Evolutionary conservation across 2,797 vertebrate species (phyloP).

Genomic region (Sus cebifrons): DNA sequence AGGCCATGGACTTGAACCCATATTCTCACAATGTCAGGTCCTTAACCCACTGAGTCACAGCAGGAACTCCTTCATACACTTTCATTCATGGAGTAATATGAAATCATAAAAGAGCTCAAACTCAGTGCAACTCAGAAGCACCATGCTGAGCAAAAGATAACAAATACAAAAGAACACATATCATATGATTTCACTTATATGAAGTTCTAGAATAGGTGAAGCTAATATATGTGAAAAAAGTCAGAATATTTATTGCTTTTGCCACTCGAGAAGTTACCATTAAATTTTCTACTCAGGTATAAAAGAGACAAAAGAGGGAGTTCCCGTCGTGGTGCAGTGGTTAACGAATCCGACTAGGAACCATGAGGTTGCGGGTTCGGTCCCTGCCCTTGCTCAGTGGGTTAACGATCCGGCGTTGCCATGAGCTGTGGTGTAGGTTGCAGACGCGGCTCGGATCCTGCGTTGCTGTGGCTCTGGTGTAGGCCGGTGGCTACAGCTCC

Average conservation of each 20-base stretch:
- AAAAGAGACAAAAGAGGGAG: background rate
- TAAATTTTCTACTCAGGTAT: background rate
- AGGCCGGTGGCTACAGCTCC: no score
- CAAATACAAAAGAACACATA: background rate
- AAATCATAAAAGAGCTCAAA: background rate
- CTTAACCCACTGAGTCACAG: no score
- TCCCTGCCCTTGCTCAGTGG: no score
- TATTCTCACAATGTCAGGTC: background rate
- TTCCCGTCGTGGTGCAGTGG: no score
- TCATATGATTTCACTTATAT: background rate
- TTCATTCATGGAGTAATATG: background rate
- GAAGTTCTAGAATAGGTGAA: background rate
- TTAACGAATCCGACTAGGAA: no score
- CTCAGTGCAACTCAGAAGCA: background rate
- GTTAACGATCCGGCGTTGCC: no score
- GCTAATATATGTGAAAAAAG: background rate
- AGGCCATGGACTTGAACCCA: no score
- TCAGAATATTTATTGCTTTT: background rate
- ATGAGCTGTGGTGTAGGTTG: no score
- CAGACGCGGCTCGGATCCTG: no score
- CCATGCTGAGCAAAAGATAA: background rate
- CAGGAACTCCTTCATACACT: background rate
- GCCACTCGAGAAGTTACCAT: background rate
- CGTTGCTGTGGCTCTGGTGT: no score
- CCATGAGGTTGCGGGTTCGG: no score